Evolutionary conservation across 2,888 invertebrate species (phyloP), one percentile per base, ranked within the genome.

Genomic region (Druceiella hillmani): DNA sequence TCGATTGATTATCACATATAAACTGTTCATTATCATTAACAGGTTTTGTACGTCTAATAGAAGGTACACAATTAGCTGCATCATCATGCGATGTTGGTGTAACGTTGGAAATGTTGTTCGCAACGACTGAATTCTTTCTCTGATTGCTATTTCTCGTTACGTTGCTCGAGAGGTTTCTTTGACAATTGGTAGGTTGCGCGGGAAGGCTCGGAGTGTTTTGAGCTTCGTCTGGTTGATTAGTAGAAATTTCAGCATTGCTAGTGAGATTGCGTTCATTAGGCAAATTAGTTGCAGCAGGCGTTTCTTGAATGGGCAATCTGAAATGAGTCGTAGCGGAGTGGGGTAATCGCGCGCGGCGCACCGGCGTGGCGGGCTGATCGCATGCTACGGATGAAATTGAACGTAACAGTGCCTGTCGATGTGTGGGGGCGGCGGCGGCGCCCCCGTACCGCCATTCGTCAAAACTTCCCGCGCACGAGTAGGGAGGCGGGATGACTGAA

Each of bases 401-500:
- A 40, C 78, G 73, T 44, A 78, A 70, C 55, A 78, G 55, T 37
- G 50, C 42, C 40, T 50, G 52, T 46, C 52, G 57, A 46, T 64
- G 53, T 50, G 60, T 62, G 52, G 62, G 59, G 55, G 50, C 45
- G 52, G 48, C 50, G 41, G 54, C 51, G 50, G 69, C 64, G 39
- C 64, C 69, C 47, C 62, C 62, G 40, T 76, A 63, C 51, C 79
- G 78, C 50, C 59, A 63, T 44, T 64, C 65, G 50, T 84, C 85
- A 51, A 83, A 76, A 60, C 83, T 86, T 51, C 80, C 81, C 49
- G 83, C 82, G 54, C 83, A 80, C 40, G 87, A 87, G 64, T 89
- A 89, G 11, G 88, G 87, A 29, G 88, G 88, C 41, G 88, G 88
- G 52, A 88, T 79, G 58, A 87, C 74, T 40, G 83, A 81, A 61